Evolutionary conservation across 2,888 invertebrate species (phyloP).

Genomic region (Uropetala carovei): DNA sequence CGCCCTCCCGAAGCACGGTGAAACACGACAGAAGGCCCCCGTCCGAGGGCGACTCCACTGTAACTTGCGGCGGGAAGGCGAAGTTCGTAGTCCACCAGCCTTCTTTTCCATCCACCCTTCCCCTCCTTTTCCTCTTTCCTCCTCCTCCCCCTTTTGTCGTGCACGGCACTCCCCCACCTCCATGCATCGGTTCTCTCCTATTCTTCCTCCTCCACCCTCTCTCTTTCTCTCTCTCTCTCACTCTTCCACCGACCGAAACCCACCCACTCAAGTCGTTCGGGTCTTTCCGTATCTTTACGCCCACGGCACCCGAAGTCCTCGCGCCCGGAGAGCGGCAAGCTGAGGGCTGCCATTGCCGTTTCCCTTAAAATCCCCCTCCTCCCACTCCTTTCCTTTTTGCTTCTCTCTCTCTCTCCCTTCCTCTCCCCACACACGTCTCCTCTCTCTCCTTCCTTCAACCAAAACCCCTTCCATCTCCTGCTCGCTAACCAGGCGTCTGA

Average conservation of each 20-base stretch:
- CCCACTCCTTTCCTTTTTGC: slow-evolving; percentile 25
- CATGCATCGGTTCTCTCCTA: background rate
- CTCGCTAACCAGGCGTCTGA: slow-evolving; percentile 67
- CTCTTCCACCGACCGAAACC: background rate
- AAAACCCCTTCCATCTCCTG: slow-evolving; percentile 55
- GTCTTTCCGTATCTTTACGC: slow-evolving; percentile 58
- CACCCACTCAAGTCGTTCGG: slow-evolving; percentile 47
- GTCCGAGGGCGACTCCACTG: slow-evolving; percentile 53
- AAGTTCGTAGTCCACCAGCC: slow-evolving; percentile 42
- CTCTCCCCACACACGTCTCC: background rate
- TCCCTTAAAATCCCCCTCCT: slow-evolving; percentile 27
- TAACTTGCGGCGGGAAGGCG: slow-evolving; percentile 51
- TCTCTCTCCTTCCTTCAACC: slow-evolving; percentile 36
- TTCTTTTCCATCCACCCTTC: background rate
- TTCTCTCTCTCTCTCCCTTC: background rate
- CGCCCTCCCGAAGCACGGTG: slow-evolving; percentile 55
- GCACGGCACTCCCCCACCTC: background rate
- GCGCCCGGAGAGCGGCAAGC: background rate
- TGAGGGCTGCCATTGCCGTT: slow-evolving; percentile 63
- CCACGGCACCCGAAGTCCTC: slow-evolving; percentile 35
- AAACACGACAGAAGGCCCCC: slow-evolving; percentile 8
- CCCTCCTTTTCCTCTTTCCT: background rate
- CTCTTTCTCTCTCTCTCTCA: background rate
- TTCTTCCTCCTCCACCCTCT: slow-evolving; percentile 9
- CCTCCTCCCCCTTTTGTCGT: background rate